Base-by-base conservation (phyloP, 2,797 vertebrate genomes). In the Siniperca scherzeri region DNA sequence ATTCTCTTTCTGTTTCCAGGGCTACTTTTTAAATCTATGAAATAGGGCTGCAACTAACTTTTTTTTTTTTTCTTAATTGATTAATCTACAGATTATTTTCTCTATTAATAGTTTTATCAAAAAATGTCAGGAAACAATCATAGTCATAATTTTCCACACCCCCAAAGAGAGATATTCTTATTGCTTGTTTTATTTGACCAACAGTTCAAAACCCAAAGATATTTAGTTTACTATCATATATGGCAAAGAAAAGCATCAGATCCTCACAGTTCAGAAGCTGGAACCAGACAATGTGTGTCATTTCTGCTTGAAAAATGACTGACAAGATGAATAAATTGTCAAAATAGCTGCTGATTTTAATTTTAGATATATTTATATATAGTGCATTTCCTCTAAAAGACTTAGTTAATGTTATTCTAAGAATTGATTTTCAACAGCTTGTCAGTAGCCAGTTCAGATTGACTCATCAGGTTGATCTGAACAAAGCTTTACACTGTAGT, bases 401-500 rank as follows among this genome's bases (percentile, higher is more conserved):
- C 74, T 61, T 19, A 7, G 57, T 73, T 75, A 33, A 44, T 17
- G 38, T 27, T 13, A 66, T 8, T 71, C 50, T 13, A 66, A 67
- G 21, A 38, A 46, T 3, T 48, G 11, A 64, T 73, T 74, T 78
- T 68, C 25, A 53, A 62, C 59, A 66, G 30, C 30, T 84, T 71
- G n/a, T 62, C 36, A 72, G 38, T 7, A 73, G n/a, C 36, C 60
- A 25, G 19, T 56, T 70, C 33, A 69, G 13, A 19, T 25, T 40
- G 27, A 78, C 73, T 82, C 25, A 42, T 59, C 30, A 12, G 27
- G 27, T 30, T 30, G 27, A 30, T 30, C 27, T 30, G 2, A 30
- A 30, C 27, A 30, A 30, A 30, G 27, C 27, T 30, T 30, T 61
- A 22, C 27, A 30, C 27, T 70, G 22, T n/a, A 8, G 30, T 21